These are phyloP conservation scores for Azemiops feae DNA, from an alignment of 2,113 vertebrate species.

Conservation along the genomic window DNA sequence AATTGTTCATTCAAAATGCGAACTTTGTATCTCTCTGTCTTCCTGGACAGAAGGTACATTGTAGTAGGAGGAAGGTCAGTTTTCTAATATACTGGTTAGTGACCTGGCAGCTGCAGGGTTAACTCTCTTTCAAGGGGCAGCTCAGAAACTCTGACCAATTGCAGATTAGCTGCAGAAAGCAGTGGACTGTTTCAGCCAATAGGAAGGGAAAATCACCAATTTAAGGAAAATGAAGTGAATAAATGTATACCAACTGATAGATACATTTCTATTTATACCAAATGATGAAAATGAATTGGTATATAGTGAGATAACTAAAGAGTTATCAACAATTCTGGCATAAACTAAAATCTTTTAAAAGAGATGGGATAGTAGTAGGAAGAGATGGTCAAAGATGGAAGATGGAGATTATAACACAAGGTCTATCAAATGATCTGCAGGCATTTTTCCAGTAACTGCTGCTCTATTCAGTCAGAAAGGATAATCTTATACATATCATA, in stretches of 20 bases:
- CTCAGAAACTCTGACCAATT: constrained; percentile 17
- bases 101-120: constrained; percentile 38
- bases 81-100: constrained; percentile 24
- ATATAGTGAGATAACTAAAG: not conserved
- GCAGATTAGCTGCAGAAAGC: not conserved
- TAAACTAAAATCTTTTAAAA: not conserved
- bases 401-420: not conserved
- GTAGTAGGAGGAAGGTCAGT: constrained; percentile 14
- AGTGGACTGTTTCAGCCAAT: not conserved
- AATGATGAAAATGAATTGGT: not conserved
- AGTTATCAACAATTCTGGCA: not conserved
- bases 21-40: constrained; percentile 31
- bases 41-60: constrained; percentile 27
- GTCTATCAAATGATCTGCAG: not conserved
- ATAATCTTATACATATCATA: not conserved
- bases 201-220: not conserved
- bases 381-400: not conserved
- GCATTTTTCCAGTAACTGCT: not conserved
- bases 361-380: not conserved
- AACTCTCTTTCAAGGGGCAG: constrained; percentile 18
- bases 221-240: constrained; percentile 1
- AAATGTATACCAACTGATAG: not conserved
- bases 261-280: not conserved
- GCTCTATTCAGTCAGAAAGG: not conserved
- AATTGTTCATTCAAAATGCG: constrained; percentile 26